phyloP scores from a whole-genome alignment of 1,140 invertebrate species.

The Nymphalis io region DNA sequence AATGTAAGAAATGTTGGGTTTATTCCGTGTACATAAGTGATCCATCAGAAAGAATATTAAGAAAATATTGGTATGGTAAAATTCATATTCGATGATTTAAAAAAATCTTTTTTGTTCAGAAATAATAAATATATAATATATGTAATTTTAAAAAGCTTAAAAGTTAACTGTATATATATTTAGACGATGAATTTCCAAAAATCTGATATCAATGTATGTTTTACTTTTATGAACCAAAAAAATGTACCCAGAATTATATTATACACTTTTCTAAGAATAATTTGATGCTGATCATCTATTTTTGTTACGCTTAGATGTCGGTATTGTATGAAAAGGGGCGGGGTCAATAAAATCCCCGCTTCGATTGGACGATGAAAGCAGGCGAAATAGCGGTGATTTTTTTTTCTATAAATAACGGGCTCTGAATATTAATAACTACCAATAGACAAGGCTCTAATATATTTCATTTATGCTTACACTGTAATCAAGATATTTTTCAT shows the following conservation, averaged over 20 bases:
- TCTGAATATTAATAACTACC: slow-evolving; percentile 30
- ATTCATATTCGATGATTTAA: too few species aligned
- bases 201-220: too few species aligned
- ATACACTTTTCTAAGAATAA: neutral
- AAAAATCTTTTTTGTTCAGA: too few species aligned
- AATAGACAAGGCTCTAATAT: slow-evolving; percentile 9
- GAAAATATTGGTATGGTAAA: too few species aligned
- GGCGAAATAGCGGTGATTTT: slow-evolving; percentile 28
- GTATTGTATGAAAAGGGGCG: slow-evolving; percentile 49
- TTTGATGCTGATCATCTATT: neutral
- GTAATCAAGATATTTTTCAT: slow-evolving; percentile 1
- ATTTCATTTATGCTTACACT: neutral
- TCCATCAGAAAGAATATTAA: too few species aligned
- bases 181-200: too few species aligned
- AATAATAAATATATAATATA: too few species aligned
- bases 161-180: too few species aligned
- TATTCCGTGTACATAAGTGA: too few species aligned
- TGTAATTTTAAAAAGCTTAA: too few species aligned
- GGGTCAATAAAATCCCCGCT: slow-evolving; percentile 29
- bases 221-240: neutral
- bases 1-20: too few species aligned
- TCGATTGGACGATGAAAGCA: slow-evolving; percentile 38
- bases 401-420: slow-evolving; percentile 23
- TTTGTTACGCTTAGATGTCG: slow-evolving; percentile 11
- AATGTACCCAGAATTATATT: slow-evolving; percentile 1